Percentiles rank a stretch among this genome's conserved stretches.
phyloP scores from a whole-genome alignment of 92 coral and sea anemone species.

The Epizoanthus stellaris region DNA sequence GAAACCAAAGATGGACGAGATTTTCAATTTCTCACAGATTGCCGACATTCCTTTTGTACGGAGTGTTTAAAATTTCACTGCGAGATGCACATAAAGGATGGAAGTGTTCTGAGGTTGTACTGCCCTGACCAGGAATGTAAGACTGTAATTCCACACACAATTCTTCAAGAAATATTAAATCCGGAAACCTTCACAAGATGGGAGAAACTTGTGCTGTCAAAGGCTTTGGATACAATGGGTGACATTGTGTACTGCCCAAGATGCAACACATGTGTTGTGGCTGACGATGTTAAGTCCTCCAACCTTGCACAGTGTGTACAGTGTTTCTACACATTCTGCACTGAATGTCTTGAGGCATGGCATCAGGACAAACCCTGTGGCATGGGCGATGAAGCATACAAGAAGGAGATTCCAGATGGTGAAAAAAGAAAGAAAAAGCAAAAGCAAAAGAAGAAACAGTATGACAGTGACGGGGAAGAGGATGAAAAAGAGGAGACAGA shows the following conservation, averaged over 20 bases:
- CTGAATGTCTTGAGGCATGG: slow-evolving; percentile 90
- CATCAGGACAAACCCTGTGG: slow-evolving; percentile 79
- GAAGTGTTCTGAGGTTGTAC: slow-evolving; percentile 73
- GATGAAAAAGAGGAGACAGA: slow-evolving; percentile 32
- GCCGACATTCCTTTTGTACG: slow-evolving; percentile 83
- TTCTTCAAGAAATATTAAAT: slow-evolving; percentile 73
- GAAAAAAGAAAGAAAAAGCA: slow-evolving; percentile 30
- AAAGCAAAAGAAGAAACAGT: slow-evolving; percentile 19
- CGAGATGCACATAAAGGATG: slow-evolving; percentile 59
- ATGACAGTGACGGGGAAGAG: background rate
- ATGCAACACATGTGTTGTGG: slow-evolving; percentile 83
- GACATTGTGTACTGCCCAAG: slow-evolving; percentile 94
- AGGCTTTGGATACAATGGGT: slow-evolving; percentile 85
- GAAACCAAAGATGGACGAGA: slow-evolving; percentile 81
- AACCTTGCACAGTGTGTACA: slow-evolving; percentile 84
- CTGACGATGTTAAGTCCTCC: slow-evolving; percentile 83
- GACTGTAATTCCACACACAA: slow-evolving; percentile 72
- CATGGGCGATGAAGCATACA: slow-evolving; percentile 54
- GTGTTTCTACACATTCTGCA: slow-evolving; percentile 90
- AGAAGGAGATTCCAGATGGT: slow-evolving; percentile 11
- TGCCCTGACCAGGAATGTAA: slow-evolving; percentile 86
- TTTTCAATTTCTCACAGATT: slow-evolving; percentile 84
- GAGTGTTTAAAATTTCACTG: slow-evolving; percentile 87
- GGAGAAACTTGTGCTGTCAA: slow-evolving; percentile 82
- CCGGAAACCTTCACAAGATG: slow-evolving; percentile 78